Percentiles rank a stretch among this genome's conserved stretches.
These are phyloP conservation scores for Elgaria multicarinata DNA, from an alignment of 2,113 vertebrate species.

Conservation along the genomic window DNA sequence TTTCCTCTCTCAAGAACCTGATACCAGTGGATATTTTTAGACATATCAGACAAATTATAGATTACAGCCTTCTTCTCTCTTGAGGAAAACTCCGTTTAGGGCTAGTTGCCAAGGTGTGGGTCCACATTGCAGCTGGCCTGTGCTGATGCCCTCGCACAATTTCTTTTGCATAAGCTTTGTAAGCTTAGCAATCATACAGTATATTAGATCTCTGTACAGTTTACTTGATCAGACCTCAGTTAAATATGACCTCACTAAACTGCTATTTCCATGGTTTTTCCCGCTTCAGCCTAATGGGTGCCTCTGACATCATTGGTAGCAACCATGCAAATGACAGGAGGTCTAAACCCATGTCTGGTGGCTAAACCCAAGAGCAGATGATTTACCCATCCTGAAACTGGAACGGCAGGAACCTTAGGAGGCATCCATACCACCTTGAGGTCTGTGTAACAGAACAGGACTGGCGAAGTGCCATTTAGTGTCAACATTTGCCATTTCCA, in stretches of 20 bases:
- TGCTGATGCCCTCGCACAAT: not conserved
- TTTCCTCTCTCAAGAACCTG: constrained; percentile 15
- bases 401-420: not conserved
- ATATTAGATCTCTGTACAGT: not conserved
- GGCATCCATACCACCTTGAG: not conserved
- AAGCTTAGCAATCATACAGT: not conserved
- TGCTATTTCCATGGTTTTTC: not conserved
- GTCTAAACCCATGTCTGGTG: not conserved
- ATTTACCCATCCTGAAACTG: not conserved
- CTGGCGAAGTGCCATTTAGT: not conserved
- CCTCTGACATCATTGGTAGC: not conserved
- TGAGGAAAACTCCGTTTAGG: constrained; percentile 18
- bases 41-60: constrained; percentile 31
- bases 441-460: not conserved
- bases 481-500: not conserved
- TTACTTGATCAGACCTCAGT: not conserved
- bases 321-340: not conserved
- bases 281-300: not conserved
- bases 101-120: constrained; percentile 2
- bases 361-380: not conserved
- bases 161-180: constrained; percentile 2
- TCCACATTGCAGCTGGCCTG: not conserved
- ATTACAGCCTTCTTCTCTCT: constrained; percentile 19
- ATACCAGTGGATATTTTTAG: constrained; percentile 35
- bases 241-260: not conserved